Conservation (phyloP, 2,888 invertebrate genomes). For the Shargacucullia verbasci region DNA sequence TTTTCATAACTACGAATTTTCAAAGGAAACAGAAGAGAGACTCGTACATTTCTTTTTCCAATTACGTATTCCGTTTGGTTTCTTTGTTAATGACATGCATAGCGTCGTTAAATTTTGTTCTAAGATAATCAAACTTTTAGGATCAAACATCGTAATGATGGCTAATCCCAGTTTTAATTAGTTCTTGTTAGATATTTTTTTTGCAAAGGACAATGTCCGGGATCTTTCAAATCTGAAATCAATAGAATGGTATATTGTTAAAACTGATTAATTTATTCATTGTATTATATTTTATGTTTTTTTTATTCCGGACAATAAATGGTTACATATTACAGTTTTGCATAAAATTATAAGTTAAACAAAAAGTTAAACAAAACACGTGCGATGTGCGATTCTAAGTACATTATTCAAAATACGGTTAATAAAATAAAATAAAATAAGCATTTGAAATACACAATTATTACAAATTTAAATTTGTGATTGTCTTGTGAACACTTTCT, state of each 20-base stretch:
- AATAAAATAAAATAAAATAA: no score
- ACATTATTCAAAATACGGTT: no score
- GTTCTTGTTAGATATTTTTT: slow-evolving; percentile 47
- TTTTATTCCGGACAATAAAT: no score
- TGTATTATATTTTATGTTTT: no score
- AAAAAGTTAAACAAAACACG: no score
- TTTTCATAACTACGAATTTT: slow-evolving; percentile 13
- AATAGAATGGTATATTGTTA: not conserved
- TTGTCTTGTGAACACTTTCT: no score
- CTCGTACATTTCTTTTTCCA: slow-evolving; percentile 19
- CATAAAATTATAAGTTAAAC: no score
- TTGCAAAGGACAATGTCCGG: not conserved
- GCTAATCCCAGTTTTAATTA: slow-evolving; percentile 56
- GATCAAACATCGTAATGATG: slow-evolving; percentile 55
- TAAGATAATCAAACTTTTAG: slow-evolving; percentile 57
- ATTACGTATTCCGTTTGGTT: slow-evolving; percentile 54
- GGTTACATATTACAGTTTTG: no score
- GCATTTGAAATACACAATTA: no score
- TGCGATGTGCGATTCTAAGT: no score
- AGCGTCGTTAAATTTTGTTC: slow-evolving; percentile 55
- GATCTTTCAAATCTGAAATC: slow-evolving; percentile 2
- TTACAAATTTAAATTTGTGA: no score
- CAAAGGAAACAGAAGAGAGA: slow-evolving; percentile 11
- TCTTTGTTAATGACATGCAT: slow-evolving; percentile 59
- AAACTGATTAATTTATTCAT: no score